Base-by-base conservation (phyloP, 1,140 invertebrate genomes). In the Sarcophaga bullata region DNA sequence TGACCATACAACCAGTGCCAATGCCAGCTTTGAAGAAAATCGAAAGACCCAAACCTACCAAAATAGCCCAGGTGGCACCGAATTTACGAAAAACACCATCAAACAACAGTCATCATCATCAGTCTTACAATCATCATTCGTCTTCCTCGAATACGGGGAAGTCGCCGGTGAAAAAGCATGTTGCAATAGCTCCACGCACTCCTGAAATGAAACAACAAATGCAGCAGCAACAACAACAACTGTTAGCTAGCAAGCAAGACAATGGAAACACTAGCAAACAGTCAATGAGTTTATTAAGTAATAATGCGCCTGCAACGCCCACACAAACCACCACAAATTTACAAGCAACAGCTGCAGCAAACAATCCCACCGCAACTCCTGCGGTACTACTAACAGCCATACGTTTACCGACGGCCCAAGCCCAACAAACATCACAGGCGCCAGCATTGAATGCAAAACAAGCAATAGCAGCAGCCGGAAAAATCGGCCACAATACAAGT, bases 321-420 rank as follows among this genome's bases (percentile, higher is more conserved):
- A 50, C 73, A 49, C 73, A 73, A 47, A 25, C 17, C 6, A 19
- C 15, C 73, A 76, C 7, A 13, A 73, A 49, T 49, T 8, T 49
- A 68, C 8, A n/a, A 25, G 17, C 62, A 68, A 91, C 84, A 13
- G 91, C 91, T 58, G 54, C 6, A n/a, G 15, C 84, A 82, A 82
- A 91, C 49, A 75, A 13, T 2, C 13, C 54, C n/a, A 13, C 15
- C n/a, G 54, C 54, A 7, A 13, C 54, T 13, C 91, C 85, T 9
- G 91, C 91, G 82, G 90, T 92, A 9, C 91, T 92, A 89, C 86
- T 92, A 8, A 91, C 91, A 48, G 90, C 91, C 0, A 88, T 92
- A 85, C 90, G 91, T 85, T 90, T 92, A 89, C 91, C 91, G 19
- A 90, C 91, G 82, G 91, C 91, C 47, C 81, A 82, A 80, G 13